Evolutionary conservation across 2,113 vertebrate species (phyloP), one percentile per base, ranked within the genome.

Genomic region (Saccopteryx leptura): DNA sequence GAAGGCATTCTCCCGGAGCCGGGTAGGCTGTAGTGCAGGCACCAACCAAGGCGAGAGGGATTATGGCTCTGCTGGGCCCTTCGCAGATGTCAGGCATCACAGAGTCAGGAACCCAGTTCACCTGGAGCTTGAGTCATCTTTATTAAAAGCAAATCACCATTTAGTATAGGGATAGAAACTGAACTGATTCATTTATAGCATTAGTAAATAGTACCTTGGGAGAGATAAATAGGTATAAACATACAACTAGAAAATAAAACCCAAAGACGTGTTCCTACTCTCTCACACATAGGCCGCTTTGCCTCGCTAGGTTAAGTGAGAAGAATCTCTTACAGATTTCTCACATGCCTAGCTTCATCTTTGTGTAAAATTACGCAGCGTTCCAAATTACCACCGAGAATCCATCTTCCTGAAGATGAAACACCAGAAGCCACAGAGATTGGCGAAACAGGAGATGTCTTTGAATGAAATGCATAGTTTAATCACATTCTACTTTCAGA

Each of bases 401-500:
- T 95, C 86, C 89, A 91, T 97, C 94, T 97, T 96, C 69, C 88
- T 83, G 82, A 94, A 93, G 96, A 97, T 89, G 96, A 95, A 94
- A 90, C 85, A 96, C 88, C 94, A 93, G 92, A 95, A 97, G 97
- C 90, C 48, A 81, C 0, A 0, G 72, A 97, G 93, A 97, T 82
- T 95, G 94, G 95, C 76, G 81, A 95, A 96, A 95, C 88, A 91
- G 95, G 97, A 97, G 91, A 95, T 93, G 93, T 95, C 39, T 97
- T 94, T 96, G 97, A 97, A 97, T 97, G 95, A 97, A 96, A 97
- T 98, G 94, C 97, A 96, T 85, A 93, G 89, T 98, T 97, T 97
- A 98, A 97, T 98, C 97, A 97, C 96, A 97, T 97, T 96, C 97
- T 96, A 91, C 97, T 97, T 96, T 96, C 95, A 87, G 95, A 95